Evolutionary conservation across 2,113 vertebrate species (phyloP).

Genomic region (Amblyornis subalaris): DNA sequence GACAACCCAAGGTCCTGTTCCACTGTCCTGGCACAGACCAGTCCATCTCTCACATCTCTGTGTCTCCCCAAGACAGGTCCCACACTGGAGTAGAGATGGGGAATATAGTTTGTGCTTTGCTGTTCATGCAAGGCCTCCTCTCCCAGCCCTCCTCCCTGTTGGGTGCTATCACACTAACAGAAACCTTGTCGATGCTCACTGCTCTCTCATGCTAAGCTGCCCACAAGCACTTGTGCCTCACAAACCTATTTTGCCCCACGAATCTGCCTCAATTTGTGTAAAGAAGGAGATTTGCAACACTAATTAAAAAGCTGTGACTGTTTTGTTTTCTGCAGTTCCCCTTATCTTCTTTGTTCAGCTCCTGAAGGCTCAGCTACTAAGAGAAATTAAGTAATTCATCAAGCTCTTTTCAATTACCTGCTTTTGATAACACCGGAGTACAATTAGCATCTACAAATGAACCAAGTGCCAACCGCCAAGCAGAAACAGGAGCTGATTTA

Average conservation of each 20-base stretch:
- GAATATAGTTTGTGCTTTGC: background rate
- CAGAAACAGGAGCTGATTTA: slow-evolving; percentile 73
- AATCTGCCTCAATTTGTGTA: slow-evolving; percentile 42
- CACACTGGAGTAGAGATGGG: too few relatives aligned
- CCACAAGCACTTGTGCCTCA: slow-evolving; percentile 24
- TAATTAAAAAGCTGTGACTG: slow-evolving; percentile 78
- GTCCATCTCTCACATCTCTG: background rate
- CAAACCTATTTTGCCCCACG: slow-evolving; percentile 9
- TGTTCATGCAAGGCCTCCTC: background rate
- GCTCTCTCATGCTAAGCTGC: background rate
- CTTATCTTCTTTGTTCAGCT: slow-evolving; percentile 89
- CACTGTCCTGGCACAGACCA: background rate
- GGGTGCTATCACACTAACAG: background rate
- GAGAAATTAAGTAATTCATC: slow-evolving; percentile 95
- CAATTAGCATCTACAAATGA: slow-evolving; percentile 83
- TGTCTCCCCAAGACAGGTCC: background rate
- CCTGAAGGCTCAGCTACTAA: slow-evolving; percentile 87
- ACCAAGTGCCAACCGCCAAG: slow-evolving; percentile 67
- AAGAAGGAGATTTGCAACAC: slow-evolving; percentile 57
- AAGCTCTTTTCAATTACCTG: slow-evolving; percentile 93
- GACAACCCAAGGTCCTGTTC: too few relatives aligned
- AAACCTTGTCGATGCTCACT: background rate
- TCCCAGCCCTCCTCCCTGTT: background rate
- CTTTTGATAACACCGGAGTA: slow-evolving; percentile 87
- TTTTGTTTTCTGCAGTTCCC: slow-evolving; percentile 71